phyloP scores from a whole-genome alignment of 2,797 vertebrate species.

The Lagocephalus sceleratus region DNA sequence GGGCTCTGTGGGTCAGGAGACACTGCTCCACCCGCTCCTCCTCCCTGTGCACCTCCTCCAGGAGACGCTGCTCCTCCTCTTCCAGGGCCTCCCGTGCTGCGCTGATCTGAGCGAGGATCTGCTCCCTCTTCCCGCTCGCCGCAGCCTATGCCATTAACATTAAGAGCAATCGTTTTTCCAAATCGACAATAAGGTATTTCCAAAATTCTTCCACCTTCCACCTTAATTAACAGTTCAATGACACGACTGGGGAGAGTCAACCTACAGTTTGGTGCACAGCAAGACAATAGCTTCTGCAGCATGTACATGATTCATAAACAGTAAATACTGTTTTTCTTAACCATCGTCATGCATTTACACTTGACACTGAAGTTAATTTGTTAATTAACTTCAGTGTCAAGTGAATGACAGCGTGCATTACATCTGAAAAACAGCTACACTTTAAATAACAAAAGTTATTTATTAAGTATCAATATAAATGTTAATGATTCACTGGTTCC shows the following conservation, averaged over 20 bases:
- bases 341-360: not conserved
- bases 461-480: not conserved
- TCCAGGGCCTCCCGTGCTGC: conserved; percentile 82
- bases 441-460: not conserved
- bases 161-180: too few relatives aligned
- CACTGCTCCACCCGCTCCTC: conserved; percentile 91
- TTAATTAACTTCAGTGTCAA: not conserved
- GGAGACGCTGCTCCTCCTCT: conserved; percentile 87
- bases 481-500: too few relatives aligned
- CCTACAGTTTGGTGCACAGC: too few relatives aligned
- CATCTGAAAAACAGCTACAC: too few relatives aligned
- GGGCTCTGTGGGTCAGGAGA: conserved; percentile 86
- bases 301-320: too few relatives aligned
- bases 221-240: too few relatives aligned
- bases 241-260: not conserved
- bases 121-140: conserved; percentile 79
- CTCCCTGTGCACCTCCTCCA: conserved; percentile 86
- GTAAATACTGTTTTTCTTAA: too few relatives aligned
- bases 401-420: not conserved
- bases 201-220: too few relatives aligned
- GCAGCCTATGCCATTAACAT: conserved; percentile 40
- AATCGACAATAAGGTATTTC: too few relatives aligned
- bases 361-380: not conserved
- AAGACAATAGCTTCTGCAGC: too few relatives aligned
- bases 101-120: conserved; percentile 83